phyloP scores from a whole-genome alignment of 2,888 invertebrate genomes.

The Caenorhabditis virilis region DNA sequence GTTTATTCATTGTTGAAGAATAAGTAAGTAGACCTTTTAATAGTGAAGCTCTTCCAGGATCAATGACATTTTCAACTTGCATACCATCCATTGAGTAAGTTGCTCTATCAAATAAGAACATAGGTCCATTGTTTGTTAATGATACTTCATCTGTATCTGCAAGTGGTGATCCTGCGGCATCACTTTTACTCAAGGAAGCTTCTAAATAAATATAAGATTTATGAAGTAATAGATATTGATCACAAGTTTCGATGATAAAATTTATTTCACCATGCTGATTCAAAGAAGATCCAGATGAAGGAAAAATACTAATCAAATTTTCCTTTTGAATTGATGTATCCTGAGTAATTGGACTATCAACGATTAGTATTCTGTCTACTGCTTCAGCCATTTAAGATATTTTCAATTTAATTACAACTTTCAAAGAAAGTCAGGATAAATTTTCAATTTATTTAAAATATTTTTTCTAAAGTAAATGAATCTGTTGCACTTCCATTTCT shows the following conservation, averaged over 20 bases:
- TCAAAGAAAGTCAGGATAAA: conserved; percentile 15
- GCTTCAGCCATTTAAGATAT: conserved; percentile 4
- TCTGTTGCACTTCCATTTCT: conserved; percentile 30
- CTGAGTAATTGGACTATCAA: conserved; percentile 15
- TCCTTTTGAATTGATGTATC: conserved; percentile 15
- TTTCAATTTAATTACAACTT: conserved; percentile 2
- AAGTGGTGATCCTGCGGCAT: conserved; percentile 19
- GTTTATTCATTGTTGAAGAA: conserved; percentile 49
- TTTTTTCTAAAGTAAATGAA: conserved; percentile 20
- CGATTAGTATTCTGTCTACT: conserved; percentile 18
- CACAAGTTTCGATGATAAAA: conserved; percentile 35
- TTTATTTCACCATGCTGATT: conserved; percentile 22
- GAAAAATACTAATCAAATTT: conserved; percentile 18
- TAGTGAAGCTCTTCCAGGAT: conserved; percentile 52
- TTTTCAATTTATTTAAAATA: conserved; percentile 22
- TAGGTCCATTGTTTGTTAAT: conserved; percentile 44
- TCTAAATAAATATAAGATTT: conserved; percentile 33
- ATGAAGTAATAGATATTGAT: conserved; percentile 18
- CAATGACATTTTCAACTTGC: conserved; percentile 20
- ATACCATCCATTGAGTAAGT: conserved; percentile 45
- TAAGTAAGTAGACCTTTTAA: conserved; percentile 42
- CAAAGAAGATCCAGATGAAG: conserved; percentile 8
- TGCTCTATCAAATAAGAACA: conserved; percentile 48
- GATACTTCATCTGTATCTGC: conserved; percentile 27
- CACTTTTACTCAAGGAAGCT: conserved; percentile 34